Conservation (phyloP, 2,113 vertebrate genomes). For the Verasper variegatus region DNA sequence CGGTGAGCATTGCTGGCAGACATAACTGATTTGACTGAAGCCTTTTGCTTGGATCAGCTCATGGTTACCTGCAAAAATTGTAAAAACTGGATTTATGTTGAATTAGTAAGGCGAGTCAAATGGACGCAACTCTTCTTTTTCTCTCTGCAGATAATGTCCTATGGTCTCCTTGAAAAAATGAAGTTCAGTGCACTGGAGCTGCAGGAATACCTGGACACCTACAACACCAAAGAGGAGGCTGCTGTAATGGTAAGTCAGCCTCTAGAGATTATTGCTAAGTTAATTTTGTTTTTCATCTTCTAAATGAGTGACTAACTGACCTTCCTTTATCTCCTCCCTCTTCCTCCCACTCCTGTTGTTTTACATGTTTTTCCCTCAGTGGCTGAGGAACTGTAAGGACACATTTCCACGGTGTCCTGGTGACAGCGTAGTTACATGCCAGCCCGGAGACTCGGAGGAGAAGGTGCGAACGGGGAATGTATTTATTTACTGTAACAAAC, state of each 20-base stretch:
- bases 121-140: not conserved
- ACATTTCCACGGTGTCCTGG: constrained; percentile 93
- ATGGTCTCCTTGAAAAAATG: constrained; percentile 96
- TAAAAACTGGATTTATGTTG: not conserved
- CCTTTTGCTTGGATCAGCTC: not conserved
- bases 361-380: constrained; percentile 76
- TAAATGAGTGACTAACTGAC: not conserved
- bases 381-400: constrained; percentile 97
- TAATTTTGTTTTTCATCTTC: not conserved
- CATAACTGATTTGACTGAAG: not conserved
- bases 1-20: constrained; percentile 83
- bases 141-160: constrained; percentile 91
- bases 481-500: not conserved
- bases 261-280: not conserved
- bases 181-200: constrained; percentile 98
- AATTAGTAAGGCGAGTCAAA: not conserved
- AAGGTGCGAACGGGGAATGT: constrained; percentile 83
- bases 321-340: not conserved
- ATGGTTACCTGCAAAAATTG: not conserved
- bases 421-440: constrained; percentile 89
- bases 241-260: constrained; percentile 86
- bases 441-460: constrained; percentile 95
- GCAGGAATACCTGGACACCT: constrained; percentile 98
- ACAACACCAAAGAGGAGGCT: constrained; percentile 94
- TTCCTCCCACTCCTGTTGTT: not conserved